Evolutionary conservation across 2,797 vertebrate genomes (phyloP), one percentile per base, ranked within the genome.

Genomic region (Thunnus albacares): DNA sequence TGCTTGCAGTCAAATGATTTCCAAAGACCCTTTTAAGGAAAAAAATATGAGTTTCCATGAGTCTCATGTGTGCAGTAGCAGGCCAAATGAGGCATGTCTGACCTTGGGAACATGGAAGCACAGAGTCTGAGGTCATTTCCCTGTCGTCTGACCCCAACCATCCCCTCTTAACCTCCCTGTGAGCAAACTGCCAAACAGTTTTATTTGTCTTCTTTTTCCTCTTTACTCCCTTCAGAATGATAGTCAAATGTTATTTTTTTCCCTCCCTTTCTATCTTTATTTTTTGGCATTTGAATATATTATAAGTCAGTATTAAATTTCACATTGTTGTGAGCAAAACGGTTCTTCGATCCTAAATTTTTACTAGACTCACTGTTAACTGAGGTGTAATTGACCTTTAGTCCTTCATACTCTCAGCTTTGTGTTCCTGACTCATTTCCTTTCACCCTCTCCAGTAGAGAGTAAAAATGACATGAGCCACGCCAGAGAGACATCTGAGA

Each of bases 61-160:
- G 67, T 83, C 78, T 85, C 83, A 70, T 80, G 86, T 85, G 82
- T 59, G 67, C 69, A 75, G 71, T 73, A 41, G 43, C 15, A 58
- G 56, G 72, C 22, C 77, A 81, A 83, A 86, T 79, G 70, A 85
- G 58, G 69, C 83, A 72, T 84, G 67, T 72, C 75, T 85, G 80
- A 89, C 70, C 72, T 77, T 86, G 82, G 80, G 82, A 87, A 83
- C 56, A 79, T 77, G 76, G 71, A 86, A 81, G 75, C 78, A 51
- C 4, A 1, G 47, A 78, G 81, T 77, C 75, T 78, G 64, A 75
- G 68, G 60, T 83, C 3, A 30, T 77, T 81, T 80, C 74, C 71
- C 66, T 64, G 22, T 11, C 38, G 65, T 77, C 74, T 82, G 56
- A 75, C 71, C 72, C 38, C 41, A 61, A 30, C 49, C 22, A 1